These are phyloP conservation scores for Argyrosomus japonicus DNA, from an alignment of 2,113 vertebrate genomes.

Conservation along the genomic window DNA sequence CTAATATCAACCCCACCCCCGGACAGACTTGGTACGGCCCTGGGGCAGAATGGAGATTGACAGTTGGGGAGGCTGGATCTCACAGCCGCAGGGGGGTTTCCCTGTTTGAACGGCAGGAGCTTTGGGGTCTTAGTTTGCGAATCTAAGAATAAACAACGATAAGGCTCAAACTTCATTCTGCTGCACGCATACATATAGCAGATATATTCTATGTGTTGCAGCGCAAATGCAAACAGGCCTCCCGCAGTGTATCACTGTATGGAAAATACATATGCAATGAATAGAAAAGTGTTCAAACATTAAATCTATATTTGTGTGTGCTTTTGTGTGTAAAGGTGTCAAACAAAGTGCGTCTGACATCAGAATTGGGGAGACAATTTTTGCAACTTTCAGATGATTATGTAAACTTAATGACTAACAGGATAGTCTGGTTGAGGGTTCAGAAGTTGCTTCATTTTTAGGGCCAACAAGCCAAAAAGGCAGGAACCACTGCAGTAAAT, in stretches of 20 bases:
- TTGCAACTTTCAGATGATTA: no score
- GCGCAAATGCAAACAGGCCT: slow-evolving; percentile 15
- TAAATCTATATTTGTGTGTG: background rate
- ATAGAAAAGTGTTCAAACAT: background rate
- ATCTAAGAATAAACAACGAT: slow-evolving; percentile 81
- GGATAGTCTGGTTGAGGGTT: no score
- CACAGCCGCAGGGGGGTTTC: slow-evolving; percentile 70
- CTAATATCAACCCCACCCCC: slow-evolving; percentile 79
- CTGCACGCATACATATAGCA: slow-evolving; percentile 6
- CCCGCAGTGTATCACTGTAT: background rate
- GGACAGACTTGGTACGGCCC: slow-evolving; percentile 78
- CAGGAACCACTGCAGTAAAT: no score
- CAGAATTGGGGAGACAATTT: no score
- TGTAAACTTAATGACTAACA: no score
- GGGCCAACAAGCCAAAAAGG: no score
- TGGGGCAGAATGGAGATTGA: slow-evolving; percentile 80
- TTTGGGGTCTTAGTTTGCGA: slow-evolving; percentile 76
- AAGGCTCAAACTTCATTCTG: slow-evolving; percentile 67
- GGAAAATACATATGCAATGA: background rate
- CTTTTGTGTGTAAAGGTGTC: background rate
- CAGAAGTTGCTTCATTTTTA: no score
- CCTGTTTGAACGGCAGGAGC: slow-evolving; percentile 71
- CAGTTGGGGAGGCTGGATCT: slow-evolving; percentile 78
- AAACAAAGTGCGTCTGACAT: no score
- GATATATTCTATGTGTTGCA: background rate